Base-by-base conservation (phyloP, 2,888 invertebrate genomes). In the Troilus luridus region DNA sequence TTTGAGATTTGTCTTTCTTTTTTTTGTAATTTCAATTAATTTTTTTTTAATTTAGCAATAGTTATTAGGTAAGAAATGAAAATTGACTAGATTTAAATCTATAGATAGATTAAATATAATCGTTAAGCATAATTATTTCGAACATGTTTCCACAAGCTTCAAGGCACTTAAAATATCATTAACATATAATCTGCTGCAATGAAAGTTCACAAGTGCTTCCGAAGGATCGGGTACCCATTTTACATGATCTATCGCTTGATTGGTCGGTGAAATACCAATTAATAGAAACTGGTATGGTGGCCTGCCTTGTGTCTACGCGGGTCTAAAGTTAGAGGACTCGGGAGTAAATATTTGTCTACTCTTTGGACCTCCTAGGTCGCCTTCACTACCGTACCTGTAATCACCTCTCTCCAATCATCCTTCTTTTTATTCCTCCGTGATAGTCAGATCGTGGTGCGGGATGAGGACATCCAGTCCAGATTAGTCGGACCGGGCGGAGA, bases 291-390 rank as follows among this genome's bases (percentile, higher is more conserved):
- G 81, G 81, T 21, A 54, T 54, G 81, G 54, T 17, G 81, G 81
- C 81, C 41, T 54, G 81, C 54, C 81, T 81, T 41, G 81, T 81
- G 81, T 41, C 81, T 54, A 54, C 14, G 81, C 19, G 81, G 77
- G 54, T 81, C 81, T 81, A 81, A 81, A 81, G 81, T 81, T 81
- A 81, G 81, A 81, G 81, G 81, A 56, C n/a, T 56, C 54, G 7
- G 19, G 41, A 41, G 81, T 81, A 81, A 81, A 81, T 81, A 81
- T 81, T 81, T 81, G 81, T 81, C 54, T 81, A 81, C 10, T 54
- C 21, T 24, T 24, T 14, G 81, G 81, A 81, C 81, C 81, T 81
- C 81, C 81, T 81, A 81, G 81, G 81, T 81, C 81, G 81, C 81
- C 7, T 21, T 41, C 6, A 21, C 19, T 41, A 7, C 81, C 54